Conservation (phyloP, 2,113 vertebrate species). For the Nematolebias whitei region DNA sequence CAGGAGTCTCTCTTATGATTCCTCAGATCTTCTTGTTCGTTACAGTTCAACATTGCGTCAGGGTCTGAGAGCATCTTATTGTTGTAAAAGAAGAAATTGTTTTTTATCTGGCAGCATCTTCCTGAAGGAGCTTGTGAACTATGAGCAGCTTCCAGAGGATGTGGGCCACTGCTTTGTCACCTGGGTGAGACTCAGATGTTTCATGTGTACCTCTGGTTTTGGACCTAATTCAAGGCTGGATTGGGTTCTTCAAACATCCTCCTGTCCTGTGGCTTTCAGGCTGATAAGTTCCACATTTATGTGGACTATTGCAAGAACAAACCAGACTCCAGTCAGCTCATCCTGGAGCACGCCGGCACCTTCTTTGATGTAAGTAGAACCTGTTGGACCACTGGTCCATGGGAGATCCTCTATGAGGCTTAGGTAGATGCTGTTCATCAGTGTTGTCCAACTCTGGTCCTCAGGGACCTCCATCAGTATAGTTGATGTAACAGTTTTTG, state of each 20-base stretch:
- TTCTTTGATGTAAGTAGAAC: conserved; percentile 95
- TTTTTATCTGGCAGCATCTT: conserved; percentile 85
- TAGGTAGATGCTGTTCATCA: too few species aligned
- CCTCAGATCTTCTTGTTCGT: not conserved
- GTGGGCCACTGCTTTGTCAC: conserved; percentile 99
- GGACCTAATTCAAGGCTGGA: not conserved
- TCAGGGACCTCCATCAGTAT: too few species aligned
- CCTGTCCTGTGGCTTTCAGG: conserved; percentile 73
- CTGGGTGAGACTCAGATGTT: conserved; percentile 82
- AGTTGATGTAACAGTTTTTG: too few species aligned
- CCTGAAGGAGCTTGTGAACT: conserved; percentile 97
- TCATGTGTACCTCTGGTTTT: not conserved
- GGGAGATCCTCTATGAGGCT: not conserved
- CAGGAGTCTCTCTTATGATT: not conserved
- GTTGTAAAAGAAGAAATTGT: too few species aligned
- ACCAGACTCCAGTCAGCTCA: conserved; percentile 97
- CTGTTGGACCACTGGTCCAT: not conserved
- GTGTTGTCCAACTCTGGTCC: too few species aligned
- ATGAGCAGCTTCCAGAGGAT: conserved; percentile 96
- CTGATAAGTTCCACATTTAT: conserved; percentile 99
- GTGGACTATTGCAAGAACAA: conserved; percentile 99
- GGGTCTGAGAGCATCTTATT: not conserved
- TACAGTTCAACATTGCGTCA: not conserved
- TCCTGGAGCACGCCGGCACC: conserved; percentile 92
- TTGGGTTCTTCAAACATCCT: not conserved